Percentiles rank a stretch among this genome's conserved stretches.
phyloP scores from a whole-genome alignment of 1,140 invertebrate genomes.

The Bombus huntii region DNA sequence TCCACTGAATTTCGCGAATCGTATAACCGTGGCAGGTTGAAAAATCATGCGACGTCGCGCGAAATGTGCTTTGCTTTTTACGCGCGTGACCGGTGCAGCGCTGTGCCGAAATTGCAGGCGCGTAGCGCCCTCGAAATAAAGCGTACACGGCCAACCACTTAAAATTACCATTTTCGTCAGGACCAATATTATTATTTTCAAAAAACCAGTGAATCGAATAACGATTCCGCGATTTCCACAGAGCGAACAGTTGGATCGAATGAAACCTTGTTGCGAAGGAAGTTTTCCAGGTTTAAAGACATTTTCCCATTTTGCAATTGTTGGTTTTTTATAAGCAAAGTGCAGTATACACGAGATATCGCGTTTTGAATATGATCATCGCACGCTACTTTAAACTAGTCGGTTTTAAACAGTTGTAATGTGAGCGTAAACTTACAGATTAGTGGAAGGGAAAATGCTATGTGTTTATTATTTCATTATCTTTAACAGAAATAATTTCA shows the following conservation, averaged over 20 bases:
- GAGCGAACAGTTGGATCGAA: not conserved
- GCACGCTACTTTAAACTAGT: no score
- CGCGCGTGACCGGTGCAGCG: not conserved
- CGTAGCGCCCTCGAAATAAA: not conserved
- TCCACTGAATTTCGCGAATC: slow-evolving; percentile 29
- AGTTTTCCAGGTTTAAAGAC: not conserved
- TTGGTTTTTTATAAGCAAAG: not conserved
- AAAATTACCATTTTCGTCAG: not conserved
- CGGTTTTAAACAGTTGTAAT: accelerated
- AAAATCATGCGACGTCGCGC: slow-evolving; percentile 12
- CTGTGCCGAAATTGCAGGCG: slow-evolving; percentile 6
- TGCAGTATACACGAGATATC: not conserved
- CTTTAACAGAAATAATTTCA: no score
- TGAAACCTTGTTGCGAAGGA: not conserved
- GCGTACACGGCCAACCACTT: not conserved
- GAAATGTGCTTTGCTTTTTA: slow-evolving; percentile 17
- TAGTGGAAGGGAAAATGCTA: no score
- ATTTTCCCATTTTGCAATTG: no score
- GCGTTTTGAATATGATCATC: not conserved
- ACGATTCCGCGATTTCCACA: no score
- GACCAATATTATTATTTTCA: not conserved
- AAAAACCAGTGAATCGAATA: not conserved
- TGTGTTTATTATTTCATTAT: no score
- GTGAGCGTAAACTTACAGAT: no score
- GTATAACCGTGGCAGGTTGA: slow-evolving; percentile 1